phyloP scores from a whole-genome alignment of 2,113 vertebrate genomes.

The Rousettus leschenaultii region DNA sequence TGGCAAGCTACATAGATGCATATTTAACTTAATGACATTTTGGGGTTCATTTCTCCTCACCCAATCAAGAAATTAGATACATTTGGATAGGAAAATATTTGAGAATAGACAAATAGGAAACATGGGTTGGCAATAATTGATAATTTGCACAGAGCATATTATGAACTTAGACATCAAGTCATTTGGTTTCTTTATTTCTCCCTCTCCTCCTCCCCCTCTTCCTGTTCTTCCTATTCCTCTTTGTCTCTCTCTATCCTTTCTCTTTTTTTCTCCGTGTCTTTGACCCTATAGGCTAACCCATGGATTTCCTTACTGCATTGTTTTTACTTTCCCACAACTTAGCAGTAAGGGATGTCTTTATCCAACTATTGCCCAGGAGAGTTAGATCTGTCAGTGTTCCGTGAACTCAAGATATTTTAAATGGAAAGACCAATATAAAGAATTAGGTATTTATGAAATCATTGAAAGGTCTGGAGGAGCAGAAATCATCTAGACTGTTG shows the following conservation, averaged over 20 bases:
- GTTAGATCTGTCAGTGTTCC: background rate
- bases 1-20: background rate
- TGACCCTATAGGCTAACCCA: background rate
- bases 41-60: slow-evolving; percentile 28
- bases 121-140: background rate
- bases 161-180: background rate
- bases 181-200: background rate
- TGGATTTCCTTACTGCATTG: background rate
- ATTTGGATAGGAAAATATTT: background rate
- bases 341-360: background rate
- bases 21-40: slow-evolving; percentile 36
- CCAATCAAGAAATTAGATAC: slow-evolving; percentile 32
- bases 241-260: background rate
- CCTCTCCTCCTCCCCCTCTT: background rate
- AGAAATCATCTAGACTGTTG: background rate
- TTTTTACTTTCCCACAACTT: background rate
- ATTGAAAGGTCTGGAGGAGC: background rate
- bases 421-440: background rate
- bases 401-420: background rate
- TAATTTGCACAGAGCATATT: slow-evolving; percentile 5
- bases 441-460: background rate
- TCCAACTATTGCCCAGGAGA: background rate
- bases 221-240: background rate
- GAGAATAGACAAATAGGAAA: background rate
- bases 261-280: background rate